Percentiles rank a stretch among this genome's conserved stretches.
Conservation (phyloP, 2,888 invertebrate species). For the Cinara cedri region DNA sequence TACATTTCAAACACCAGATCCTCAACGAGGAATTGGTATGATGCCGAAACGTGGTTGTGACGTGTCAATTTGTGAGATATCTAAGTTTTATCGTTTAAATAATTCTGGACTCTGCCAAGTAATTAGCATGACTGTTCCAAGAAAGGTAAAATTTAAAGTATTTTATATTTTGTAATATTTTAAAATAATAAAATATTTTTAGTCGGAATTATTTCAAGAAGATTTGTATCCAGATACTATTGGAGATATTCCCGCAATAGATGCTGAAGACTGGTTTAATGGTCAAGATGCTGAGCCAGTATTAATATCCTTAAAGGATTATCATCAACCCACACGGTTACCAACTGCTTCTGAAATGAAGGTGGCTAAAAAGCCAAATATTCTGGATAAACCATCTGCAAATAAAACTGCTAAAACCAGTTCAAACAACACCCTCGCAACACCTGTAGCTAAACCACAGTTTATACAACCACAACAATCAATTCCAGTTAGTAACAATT, state of each 20-base stretch:
- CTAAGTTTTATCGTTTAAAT: slow-evolving; percentile 93
- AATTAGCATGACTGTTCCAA: slow-evolving; percentile 96
- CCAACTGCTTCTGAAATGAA: slow-evolving; percentile 70
- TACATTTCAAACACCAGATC: slow-evolving; percentile 96
- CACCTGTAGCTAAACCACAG: slow-evolving; percentile 47
- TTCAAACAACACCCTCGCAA: slow-evolving; percentile 25
- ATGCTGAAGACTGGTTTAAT: slow-evolving; percentile 90
- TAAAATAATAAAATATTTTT: slow-evolving; percentile 59
- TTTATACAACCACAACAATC: slow-evolving; percentile 47
- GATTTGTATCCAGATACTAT: slow-evolving; percentile 95
- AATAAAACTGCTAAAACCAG: slow-evolving; percentile 50
- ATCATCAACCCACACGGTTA: slow-evolving; percentile 66
- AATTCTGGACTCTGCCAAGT: slow-evolving; percentile 93
- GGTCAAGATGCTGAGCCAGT: slow-evolving; percentile 91
- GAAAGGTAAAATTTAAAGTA: slow-evolving; percentile 76
- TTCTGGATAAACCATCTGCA: slow-evolving; percentile 70
- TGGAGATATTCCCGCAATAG: slow-evolving; percentile 85
- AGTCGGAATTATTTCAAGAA: slow-evolving; percentile 95
- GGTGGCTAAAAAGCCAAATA: slow-evolving; percentile 79
- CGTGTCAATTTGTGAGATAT: slow-evolving; percentile 91
- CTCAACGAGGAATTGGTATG: slow-evolving; percentile 94
- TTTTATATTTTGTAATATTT: background rate
- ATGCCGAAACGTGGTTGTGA: slow-evolving; percentile 98
- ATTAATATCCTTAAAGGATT: slow-evolving; percentile 88
- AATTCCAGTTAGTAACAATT: slow-evolving; percentile 52